Percentiles rank a stretch among this genome's conserved stretches.
These are phyloP conservation scores for Caenorhabditis latens DNA, from an alignment of 1,140 invertebrate species.

Conservation along the genomic window DNA sequence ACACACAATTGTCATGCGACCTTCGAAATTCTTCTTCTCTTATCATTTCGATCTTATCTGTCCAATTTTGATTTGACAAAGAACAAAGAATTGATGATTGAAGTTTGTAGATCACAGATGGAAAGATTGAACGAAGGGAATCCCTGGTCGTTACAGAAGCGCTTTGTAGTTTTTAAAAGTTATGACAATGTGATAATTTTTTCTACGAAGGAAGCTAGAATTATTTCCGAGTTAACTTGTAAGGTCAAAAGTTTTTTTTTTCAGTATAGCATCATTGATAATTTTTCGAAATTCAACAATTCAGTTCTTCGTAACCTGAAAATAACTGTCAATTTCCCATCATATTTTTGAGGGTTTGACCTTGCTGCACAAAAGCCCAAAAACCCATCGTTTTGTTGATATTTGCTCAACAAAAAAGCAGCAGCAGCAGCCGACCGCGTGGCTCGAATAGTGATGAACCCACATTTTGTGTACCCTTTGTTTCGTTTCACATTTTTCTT, in stretches of 20 bases:
- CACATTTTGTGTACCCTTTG: background rate
- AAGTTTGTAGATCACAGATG: background rate
- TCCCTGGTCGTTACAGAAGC: background rate
- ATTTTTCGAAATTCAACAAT: too few species aligned
- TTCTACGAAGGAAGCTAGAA: too few species aligned
- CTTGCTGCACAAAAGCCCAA: background rate
- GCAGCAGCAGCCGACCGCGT: background rate
- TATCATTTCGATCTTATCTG: background rate
- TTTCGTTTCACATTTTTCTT: background rate
- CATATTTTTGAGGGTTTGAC: background rate
- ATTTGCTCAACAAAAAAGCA: background rate
- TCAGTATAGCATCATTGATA: too few species aligned
- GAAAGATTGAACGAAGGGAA: background rate
- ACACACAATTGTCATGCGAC: background rate
- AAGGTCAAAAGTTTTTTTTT: too few species aligned
- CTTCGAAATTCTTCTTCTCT: background rate
- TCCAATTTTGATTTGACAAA: background rate
- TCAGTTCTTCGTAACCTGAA: too few species aligned
- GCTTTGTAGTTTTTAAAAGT: too few species aligned
- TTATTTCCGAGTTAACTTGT: too few species aligned
- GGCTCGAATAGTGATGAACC: background rate
- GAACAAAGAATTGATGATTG: slow-evolving; percentile 4
- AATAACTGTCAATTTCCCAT: too few species aligned
- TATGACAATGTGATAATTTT: too few species aligned
- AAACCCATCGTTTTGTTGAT: background rate